Base-by-base conservation (phyloP, 2,113 vertebrate genomes). In the Stegostoma tigrinum region DNA sequence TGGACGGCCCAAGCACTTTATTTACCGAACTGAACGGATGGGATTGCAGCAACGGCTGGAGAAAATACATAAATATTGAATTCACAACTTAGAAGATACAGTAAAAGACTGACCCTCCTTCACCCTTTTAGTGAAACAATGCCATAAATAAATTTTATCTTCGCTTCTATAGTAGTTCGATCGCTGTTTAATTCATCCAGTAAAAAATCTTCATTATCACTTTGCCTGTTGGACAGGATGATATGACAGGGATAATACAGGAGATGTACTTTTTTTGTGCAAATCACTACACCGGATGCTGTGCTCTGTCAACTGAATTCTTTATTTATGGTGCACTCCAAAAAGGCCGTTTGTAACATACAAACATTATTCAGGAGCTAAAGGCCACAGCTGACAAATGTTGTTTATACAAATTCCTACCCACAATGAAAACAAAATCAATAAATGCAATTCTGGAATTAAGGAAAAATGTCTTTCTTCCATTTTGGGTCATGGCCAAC, bases 1-100 rank as follows among this genome's bases (percentile, higher is more conserved):
- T 38, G 8, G 89, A 93, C 61, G 42, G 89, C 89, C 89, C 21
- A n/a, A 93, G 34, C 21, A 66, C 52, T 45, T 68, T 94, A 94
- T 95, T 95, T 72, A 95, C 94, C 48, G 45, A 95, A 72, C 68
- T 34, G 97, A 97, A 98, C 97, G 97, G 97, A 96, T 96, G 96
- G 78, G 42, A 96, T 96, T 97, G 97, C 97, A 98, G 98, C 98
- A 98, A 97, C 97, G 97, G 97, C 97, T 97, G 96, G 61, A 96
- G 96, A 96, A 97, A 98, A 98, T 97, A 97, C 97, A 98, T 98
- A 98, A 98, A 98, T 98, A 98, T 98, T 98, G 98, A 98, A 98
- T 98, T 97, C 96, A 96, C 97, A 98, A 97, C 96, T 97, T 97
- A 96, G 96, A 96, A 87, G 96, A 96, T 97, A 97, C 96, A 97